Percentiles rank a stretch among this genome's conserved stretches.
These are phyloP conservation scores for Synaphobranchus kaupii DNA, from an alignment of 2,797 vertebrate genomes.

Conservation along the genomic window DNA sequence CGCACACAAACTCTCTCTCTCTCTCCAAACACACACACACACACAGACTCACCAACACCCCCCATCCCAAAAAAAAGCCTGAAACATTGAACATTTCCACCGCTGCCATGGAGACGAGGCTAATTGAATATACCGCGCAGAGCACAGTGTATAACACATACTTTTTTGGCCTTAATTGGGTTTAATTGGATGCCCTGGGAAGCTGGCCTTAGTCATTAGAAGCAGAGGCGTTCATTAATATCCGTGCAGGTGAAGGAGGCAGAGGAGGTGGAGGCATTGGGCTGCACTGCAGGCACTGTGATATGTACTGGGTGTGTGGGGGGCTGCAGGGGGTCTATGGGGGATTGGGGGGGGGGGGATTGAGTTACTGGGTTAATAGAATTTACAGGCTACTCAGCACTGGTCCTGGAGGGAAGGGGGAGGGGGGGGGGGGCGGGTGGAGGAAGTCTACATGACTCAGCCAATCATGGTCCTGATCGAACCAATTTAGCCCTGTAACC, in stretches of 20 bases:
- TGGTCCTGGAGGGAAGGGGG: not conserved
- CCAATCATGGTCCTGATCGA: not conserved
- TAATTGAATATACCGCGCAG: not conserved
- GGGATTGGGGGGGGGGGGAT: not conserved
- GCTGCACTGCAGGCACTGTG: not conserved
- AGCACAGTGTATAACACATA: not conserved
- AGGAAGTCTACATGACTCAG: not conserved
- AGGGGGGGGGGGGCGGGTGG: not conserved
- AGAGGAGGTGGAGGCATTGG: not conserved
- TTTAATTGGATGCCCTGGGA: slow-evolving; percentile 4
- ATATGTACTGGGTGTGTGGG: not conserved
- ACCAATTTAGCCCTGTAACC: not conserved
- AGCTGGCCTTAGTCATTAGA: not conserved
- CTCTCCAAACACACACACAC: too few species aligned
- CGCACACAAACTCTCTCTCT: too few species aligned
- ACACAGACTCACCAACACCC: not conserved
- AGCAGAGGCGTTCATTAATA: not conserved
- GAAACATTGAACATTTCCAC: not conserved
- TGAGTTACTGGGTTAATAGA: slow-evolving; percentile 1
- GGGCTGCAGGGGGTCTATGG: not conserved
- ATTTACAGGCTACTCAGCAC: slow-evolving; percentile 2
- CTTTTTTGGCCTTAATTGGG: slow-evolving; percentile 11
- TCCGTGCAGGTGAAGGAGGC: not conserved
- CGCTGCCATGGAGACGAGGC: not conserved
- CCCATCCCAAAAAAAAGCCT: not conserved